Conservation (phyloP, 2,888 invertebrate species). For the Bimastos eiseni region DNA sequence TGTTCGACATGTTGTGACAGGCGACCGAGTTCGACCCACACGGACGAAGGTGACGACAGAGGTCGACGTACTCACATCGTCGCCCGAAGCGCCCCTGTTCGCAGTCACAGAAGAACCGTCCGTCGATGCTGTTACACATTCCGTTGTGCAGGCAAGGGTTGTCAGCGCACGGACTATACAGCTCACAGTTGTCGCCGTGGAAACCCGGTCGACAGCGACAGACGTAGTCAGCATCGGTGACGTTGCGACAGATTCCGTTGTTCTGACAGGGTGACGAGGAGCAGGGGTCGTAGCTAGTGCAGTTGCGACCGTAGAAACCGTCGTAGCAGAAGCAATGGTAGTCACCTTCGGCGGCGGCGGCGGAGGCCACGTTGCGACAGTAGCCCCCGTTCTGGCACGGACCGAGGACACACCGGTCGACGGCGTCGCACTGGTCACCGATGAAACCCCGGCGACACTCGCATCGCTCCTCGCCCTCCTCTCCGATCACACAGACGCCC, state of each 20-base stretch:
- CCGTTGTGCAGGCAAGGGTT: constrained; percentile 44
- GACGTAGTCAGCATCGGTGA: constrained; percentile 43
- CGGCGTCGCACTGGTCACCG: constrained; percentile 50
- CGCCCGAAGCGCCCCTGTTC: constrained; percentile 41
- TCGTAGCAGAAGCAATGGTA: constrained; percentile 49
- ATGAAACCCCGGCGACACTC: constrained; percentile 49
- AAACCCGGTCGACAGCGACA: constrained; percentile 44
- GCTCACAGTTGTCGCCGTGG: constrained; percentile 43
- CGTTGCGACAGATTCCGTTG: constrained; percentile 51
- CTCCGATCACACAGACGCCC: neutral
- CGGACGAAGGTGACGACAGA: constrained; percentile 39
- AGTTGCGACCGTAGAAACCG: constrained; percentile 50
- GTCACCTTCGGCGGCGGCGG: neutral
- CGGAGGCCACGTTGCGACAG: constrained; percentile 22
- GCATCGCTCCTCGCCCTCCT: constrained; percentile 46
- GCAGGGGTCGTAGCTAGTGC: constrained; percentile 49
- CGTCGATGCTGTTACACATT: constrained; percentile 46
- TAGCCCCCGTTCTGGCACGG: constrained; percentile 32
- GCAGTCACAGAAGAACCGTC: constrained; percentile 44
- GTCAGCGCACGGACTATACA: constrained; percentile 42
- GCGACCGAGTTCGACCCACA: constrained; percentile 41
- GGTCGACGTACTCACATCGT: constrained; percentile 42
- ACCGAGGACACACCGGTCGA: constrained; percentile 48
- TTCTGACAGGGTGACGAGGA: constrained; percentile 52
- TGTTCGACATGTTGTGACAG: constrained; percentile 44